A percentile compares a stretch with the other conserved stretches of the same genome.
These are phyloP conservation scores for Drosophila paramelanica DNA, from an alignment of 2,888 invertebrate species.

Conservation along the genomic window DNA sequence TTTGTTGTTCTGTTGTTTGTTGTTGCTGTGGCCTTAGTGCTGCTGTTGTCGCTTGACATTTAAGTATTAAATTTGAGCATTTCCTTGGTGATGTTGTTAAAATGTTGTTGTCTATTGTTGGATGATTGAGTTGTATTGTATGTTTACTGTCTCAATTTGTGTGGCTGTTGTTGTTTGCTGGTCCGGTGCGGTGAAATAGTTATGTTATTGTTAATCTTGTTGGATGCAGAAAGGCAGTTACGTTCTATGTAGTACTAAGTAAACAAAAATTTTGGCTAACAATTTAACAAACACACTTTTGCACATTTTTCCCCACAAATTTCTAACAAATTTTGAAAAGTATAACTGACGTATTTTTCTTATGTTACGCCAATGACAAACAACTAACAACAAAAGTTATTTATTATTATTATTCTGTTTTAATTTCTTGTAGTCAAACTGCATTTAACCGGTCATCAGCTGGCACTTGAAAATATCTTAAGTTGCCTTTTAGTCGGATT, in stretches of 20 bases:
- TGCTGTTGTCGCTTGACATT: conserved; percentile 64
- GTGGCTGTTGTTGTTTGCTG: conserved; percentile 39
- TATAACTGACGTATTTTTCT: conserved; percentile 50
- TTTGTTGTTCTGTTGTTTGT: conserved; percentile 37
- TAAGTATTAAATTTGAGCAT: conserved; percentile 66
- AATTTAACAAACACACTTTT: conserved; percentile 78
- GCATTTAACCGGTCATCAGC: conserved; percentile 51
- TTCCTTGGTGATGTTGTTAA: conserved; percentile 34
- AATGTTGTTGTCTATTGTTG: conserved; percentile 24
- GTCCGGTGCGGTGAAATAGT: conserved; percentile 29
- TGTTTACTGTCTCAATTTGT: conserved; percentile 30
- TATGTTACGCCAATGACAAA: conserved; percentile 41
- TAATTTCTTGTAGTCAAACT: conserved; percentile 42
- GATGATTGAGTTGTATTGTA: conserved; percentile 26
- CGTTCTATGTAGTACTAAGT: conserved; percentile 65
- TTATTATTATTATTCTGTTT: conserved; percentile 8
- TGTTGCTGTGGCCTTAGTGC: conserved; percentile 36
- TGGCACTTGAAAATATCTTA: conserved; percentile 28
- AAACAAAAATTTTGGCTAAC: conserved; percentile 80
- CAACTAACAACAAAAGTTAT: conserved; percentile 33
- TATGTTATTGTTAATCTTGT: conserved; percentile 32
- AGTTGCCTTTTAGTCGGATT: conserved; percentile 12
- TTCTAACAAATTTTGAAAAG: conserved; percentile 44
- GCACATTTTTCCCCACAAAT: conserved; percentile 71
- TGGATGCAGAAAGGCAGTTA: conserved; percentile 54